Percentiles rank a stretch among this genome's conserved stretches.
Conservation (phyloP, 2,113 vertebrate genomes). For the Scomber scombrus region DNA sequence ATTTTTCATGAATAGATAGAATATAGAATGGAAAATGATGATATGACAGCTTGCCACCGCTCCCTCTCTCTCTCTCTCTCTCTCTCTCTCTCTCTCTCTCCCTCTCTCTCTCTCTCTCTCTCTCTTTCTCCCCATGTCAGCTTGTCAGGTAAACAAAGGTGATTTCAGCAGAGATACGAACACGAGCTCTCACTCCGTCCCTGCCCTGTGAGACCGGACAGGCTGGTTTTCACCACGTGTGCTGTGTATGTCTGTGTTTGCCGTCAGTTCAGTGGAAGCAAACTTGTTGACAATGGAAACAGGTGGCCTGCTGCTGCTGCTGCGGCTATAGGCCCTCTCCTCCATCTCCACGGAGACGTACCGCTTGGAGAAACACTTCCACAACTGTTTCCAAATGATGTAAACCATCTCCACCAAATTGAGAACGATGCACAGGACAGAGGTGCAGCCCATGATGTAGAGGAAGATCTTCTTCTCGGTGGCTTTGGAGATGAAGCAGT, state of each 20-base stretch:
- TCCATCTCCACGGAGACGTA: slow-evolving; percentile 48
- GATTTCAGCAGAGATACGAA: background rate
- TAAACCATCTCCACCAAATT: slow-evolving; percentile 88
- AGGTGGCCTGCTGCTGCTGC: slow-evolving; percentile 9
- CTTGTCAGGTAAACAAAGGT: background rate
- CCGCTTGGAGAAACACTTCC: slow-evolving; percentile 80
- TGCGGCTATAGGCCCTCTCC: background rate
- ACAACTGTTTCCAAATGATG: slow-evolving; percentile 86
- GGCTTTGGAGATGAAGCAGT: slow-evolving; percentile 89
- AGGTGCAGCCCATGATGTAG: slow-evolving; percentile 87
- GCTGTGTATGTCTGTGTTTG: slow-evolving; percentile 15
- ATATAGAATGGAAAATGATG: too few relatives aligned
- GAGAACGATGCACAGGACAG: slow-evolving; percentile 87
- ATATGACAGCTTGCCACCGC: too few relatives aligned
- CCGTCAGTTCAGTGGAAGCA: background rate
- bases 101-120: too few relatives aligned
- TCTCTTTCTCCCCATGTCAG: background rate
- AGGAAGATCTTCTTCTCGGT: slow-evolving; percentile 93
- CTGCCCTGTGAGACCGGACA: slow-evolving; percentile 19
- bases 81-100: too few relatives aligned
- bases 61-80: too few relatives aligned
- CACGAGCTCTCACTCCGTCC: background rate
- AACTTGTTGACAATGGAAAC: slow-evolving; percentile 26
- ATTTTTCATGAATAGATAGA: too few relatives aligned
- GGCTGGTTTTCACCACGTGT: slow-evolving; percentile 46